Conservation (phyloP, 2,797 vertebrate species). For the Natrix natrix region DNA sequence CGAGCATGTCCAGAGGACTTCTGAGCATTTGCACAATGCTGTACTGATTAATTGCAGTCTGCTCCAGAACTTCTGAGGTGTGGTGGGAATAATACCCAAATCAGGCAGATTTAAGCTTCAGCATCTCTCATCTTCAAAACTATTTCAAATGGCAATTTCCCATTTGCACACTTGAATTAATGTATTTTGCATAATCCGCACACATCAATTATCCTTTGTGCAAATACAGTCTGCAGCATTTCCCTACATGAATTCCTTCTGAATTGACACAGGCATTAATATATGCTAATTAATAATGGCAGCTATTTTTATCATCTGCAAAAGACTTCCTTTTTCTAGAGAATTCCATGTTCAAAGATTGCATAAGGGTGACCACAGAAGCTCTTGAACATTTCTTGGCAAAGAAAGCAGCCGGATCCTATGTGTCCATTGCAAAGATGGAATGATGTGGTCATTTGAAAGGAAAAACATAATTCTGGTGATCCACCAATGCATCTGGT, state of each 20-base stretch:
- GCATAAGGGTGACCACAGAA: neutral
- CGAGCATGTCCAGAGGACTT: neutral
- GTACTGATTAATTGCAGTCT: neutral
- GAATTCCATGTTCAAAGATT: neutral
- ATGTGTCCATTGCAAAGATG: neutral
- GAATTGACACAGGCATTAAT: constrained; percentile 18
- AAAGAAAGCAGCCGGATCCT: neutral
- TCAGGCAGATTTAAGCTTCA: neutral
- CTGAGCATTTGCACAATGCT: neutral
- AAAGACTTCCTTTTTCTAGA: neutral
- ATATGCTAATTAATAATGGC: constrained; percentile 18
- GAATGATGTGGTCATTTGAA: neutral
- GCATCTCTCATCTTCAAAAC: neutral
- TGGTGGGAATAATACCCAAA: neutral
- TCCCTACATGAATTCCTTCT: constrained; percentile 22
- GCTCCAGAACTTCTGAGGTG: neutral
- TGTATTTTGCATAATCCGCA: constrained; percentile 4
- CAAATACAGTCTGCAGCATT: constrained; percentile 20
- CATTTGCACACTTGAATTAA: constrained; percentile 4
- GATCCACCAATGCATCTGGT: neutral
- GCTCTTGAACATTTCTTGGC: neutral
- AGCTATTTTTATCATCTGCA: constrained; percentile 19
- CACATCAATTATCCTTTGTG: constrained; percentile 24
- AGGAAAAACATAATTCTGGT: neutral
- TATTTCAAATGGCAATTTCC: neutral